Percentiles rank a stretch among this genome's conserved stretches.
Conservation (phyloP, 92 coral and sea anemone genomes). For the Porites cylindrica region DNA sequence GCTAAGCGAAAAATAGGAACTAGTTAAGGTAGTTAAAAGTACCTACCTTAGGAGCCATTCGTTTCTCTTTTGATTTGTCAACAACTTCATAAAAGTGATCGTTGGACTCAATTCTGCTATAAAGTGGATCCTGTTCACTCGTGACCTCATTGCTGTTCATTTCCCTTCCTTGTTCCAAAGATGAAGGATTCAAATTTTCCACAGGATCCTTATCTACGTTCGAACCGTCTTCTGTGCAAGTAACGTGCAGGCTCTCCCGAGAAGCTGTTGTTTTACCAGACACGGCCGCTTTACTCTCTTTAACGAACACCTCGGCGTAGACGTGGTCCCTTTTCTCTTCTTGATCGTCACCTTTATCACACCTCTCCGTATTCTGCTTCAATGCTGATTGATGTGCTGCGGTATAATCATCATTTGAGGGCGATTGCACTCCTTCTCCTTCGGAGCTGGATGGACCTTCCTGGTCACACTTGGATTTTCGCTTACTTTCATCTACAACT, state of each 20-base stretch:
- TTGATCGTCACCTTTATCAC: neutral
- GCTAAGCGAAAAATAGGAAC: no score
- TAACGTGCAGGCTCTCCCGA: neutral
- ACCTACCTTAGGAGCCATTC: neutral
- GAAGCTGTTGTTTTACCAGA: neutral
- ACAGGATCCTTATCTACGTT: neutral
- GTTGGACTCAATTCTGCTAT: neutral
- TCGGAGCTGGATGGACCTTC: neutral
- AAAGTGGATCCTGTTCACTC: neutral
- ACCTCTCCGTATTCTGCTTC: neutral
- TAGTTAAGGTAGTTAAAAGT: no score
- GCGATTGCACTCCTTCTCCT: neutral
- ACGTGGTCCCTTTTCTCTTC: neutral
- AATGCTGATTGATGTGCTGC: neutral
- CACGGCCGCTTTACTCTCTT: neutral
- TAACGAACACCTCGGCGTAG: neutral
- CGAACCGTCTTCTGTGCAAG: no score
- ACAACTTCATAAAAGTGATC: neutral
- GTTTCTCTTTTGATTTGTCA: neutral
- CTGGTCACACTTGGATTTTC: neutral
- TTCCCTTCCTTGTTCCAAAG: neutral
- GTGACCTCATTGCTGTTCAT: neutral
- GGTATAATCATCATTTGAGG: neutral
- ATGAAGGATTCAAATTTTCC: neutral
- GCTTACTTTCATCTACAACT: neutral